Evolutionary conservation across 2,113 vertebrate species (phyloP).

Genomic region (Petromus typicus): DNA sequence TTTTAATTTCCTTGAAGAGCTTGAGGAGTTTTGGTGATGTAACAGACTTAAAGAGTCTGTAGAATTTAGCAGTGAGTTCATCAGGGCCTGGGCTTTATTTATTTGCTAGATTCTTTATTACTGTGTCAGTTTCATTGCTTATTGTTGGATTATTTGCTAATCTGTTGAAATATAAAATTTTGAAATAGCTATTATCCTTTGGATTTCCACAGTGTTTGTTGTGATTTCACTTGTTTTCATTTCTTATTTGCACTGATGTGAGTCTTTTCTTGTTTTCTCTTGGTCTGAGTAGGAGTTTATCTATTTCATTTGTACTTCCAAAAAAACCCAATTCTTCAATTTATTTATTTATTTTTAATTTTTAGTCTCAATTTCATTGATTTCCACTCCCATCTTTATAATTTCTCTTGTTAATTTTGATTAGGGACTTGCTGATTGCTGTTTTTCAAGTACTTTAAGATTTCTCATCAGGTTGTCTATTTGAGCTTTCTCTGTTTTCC

Average conservation of each 20-base stretch:
- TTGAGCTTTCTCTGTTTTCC: neutral
- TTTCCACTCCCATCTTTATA: neutral
- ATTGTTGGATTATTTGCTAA: neutral
- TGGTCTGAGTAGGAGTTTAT: neutral
- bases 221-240: neutral
- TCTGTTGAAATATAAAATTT: neutral
- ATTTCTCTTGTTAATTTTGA: neutral
- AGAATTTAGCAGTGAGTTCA: neutral
- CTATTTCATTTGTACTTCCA: neutral
- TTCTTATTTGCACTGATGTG: neutral
- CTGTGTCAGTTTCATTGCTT: neutral
- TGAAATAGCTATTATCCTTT: neutral
- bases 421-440: neutral
- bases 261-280: neutral
- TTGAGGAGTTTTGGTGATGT: neutral
- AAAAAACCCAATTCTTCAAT: neutral
- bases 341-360: neutral
- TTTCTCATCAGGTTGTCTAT: neutral
- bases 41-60: neutral
- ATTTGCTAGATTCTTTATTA: neutral
- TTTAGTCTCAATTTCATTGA: neutral
- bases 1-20: neutral
- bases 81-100: neutral
- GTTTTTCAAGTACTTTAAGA: neutral
- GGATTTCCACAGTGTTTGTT: neutral